These are phyloP conservation scores for Coregonus sp. DNA, from an alignment of 2,797 vertebrate genomes.

Conservation along the genomic window DNA sequence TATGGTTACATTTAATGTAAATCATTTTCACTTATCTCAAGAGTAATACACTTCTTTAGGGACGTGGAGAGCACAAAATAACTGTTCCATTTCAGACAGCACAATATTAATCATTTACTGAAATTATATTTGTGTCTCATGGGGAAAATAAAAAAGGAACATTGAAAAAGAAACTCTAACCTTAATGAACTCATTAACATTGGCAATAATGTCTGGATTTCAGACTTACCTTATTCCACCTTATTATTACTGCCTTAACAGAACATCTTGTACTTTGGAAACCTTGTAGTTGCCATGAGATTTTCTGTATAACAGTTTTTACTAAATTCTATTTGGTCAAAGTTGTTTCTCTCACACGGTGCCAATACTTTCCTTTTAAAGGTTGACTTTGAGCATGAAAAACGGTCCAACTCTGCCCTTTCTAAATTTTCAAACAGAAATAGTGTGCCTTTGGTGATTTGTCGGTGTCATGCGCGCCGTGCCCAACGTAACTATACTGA, in stretches of 20 bases:
- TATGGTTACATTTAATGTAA: neutral
- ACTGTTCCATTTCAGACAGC: neutral
- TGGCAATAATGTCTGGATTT: constrained; percentile 15
- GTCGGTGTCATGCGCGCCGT: too few species aligned
- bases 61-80: neutral
- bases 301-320: constrained; percentile 22
- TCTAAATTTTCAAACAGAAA: too few species aligned
- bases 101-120: neutral
- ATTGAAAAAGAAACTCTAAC: neutral
- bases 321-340: neutral
- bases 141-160: neutral
- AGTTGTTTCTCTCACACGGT: constrained; percentile 9
- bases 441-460: too few species aligned
- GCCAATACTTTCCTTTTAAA: neutral
- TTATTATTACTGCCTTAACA: constrained; percentile 44
- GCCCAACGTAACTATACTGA: too few species aligned
- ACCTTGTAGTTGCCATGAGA: constrained; percentile 30
- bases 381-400: too few species aligned
- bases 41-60: neutral
- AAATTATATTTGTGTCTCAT: neutral
- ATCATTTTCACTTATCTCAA: neutral
- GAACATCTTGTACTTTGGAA: constrained; percentile 4
- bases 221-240: neutral
- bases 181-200: neutral
- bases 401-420: too few species aligned